Evolutionary conservation across 2,888 invertebrate genomes (phyloP), one percentile per base, ranked within the genome.

Genomic region (Sphaerophoria rueppellii): DNA sequence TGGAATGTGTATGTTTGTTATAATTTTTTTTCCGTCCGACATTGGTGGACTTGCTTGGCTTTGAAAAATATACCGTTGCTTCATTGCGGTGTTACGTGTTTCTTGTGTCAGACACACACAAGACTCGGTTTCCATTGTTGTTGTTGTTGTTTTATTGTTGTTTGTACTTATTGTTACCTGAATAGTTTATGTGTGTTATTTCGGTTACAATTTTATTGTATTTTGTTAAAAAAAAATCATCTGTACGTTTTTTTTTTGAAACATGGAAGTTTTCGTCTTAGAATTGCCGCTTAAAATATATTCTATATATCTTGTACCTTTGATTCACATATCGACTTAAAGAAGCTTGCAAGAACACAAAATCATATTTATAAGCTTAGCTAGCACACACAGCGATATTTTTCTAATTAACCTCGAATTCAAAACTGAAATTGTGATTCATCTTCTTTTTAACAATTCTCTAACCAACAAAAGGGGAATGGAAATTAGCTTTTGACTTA

Each of bases 81-180:
- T 91, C 91, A 91, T 91, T 91, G 91, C 91, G 91, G 91, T 91
- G 91, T 91, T 91, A 91, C 91, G 90, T 91, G 91, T 91, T 90
- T 90, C 90, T 91, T 90, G 91, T 91, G 91, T 90, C 89, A 91
- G 90, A 91, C 90, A 63, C 55, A 83, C 88, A 87, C 86, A 87
- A 83, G 86, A 87, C 72, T 83, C 82, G 82, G 86, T 87, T 87
- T 87, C 82, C 76, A 83, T 79, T 80, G 75, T 86, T 72, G 72
- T 72, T 80, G 75, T 71, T 82, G 76, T 69, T 60, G 67, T 67
- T 67, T 69, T 82, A 86, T 77, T 80, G 60, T 83, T 77, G 57
- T 82, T 71, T 65, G 67, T 82, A 73, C 74, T 75, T 74, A 72
- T 74, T 82, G 86, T 86, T 82, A 73, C 76, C 77, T 77, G 77